A percentile compares a stretch with the other conserved stretches of the same genome.
Evolutionary conservation across 1,140 invertebrate genomes (phyloP).

Genomic region (Bombyx mandarina): DNA sequence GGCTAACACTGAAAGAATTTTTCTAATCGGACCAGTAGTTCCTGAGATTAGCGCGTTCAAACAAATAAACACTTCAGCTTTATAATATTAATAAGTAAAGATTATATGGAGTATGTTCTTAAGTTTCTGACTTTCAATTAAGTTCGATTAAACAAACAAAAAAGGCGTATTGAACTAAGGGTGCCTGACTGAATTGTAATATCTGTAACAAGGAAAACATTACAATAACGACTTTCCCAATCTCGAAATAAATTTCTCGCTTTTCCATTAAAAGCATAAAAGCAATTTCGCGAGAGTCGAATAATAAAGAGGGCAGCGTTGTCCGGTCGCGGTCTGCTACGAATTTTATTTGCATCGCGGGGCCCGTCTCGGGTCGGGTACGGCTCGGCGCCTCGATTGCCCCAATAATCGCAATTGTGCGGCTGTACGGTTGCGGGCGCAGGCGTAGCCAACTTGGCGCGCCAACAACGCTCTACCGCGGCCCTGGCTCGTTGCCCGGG

Average conservation of each 20-base stretch:
- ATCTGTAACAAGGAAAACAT: conserved; percentile 35
- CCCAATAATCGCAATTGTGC: conserved; percentile 63
- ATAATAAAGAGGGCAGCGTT: conserved; percentile 66
- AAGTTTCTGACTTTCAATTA: no score
- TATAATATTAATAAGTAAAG: no score
- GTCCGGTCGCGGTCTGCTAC: conserved; percentile 53
- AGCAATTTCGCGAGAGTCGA: conserved; percentile 65
- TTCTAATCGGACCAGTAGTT: no score
- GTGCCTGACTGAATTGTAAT: no score
- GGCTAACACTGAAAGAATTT: no score
- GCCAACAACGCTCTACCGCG: conserved; percentile 1
- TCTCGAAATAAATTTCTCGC: conserved; percentile 65
- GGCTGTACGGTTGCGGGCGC: conserved; percentile 12
- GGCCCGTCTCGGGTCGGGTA: conserved; percentile 43
- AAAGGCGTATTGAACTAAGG: no score
- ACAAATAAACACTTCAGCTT: no score
- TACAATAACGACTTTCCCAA: conserved; percentile 46
- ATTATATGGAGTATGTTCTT: no score
- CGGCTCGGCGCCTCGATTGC: conserved; percentile 50
- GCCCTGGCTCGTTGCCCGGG: neutral
- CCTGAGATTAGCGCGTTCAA: no score
- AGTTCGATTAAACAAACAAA: no score
- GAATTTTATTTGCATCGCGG: conserved; percentile 67
- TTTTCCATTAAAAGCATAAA: conserved; percentile 70
- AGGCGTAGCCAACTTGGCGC: neutral